Conservation (phyloP, 92 coral and sea anemone genomes). For the Parazoanthus darwini region DNA sequence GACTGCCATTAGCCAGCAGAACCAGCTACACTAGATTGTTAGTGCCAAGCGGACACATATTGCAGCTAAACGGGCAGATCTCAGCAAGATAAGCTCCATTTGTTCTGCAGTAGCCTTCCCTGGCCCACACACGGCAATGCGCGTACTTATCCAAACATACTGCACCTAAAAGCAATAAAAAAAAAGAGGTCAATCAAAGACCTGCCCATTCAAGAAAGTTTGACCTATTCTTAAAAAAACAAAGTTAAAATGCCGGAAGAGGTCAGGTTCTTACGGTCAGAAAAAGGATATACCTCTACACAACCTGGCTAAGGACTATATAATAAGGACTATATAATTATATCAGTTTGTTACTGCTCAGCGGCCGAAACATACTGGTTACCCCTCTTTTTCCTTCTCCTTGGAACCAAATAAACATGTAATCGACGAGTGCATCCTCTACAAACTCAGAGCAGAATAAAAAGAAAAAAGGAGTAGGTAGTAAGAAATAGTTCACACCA, state of each 20-base stretch:
- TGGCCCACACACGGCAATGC: conserved; percentile 30
- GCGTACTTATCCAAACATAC: conserved; percentile 17
- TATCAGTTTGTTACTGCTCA: too few species aligned
- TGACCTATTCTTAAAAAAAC: too few species aligned
- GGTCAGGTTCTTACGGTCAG: too few species aligned
- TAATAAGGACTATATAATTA: too few species aligned
- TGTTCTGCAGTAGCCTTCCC: conserved; percentile 2
- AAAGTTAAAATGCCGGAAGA: neutral
- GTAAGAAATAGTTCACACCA: neutral
- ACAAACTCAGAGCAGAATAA: neutral
- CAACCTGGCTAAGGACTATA: too few species aligned
- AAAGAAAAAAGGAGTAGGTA: neutral
- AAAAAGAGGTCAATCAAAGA: neutral
- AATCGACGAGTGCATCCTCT: neutral
- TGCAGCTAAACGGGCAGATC: conserved; percentile 23
- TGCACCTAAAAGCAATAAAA: neutral
- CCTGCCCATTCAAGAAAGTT: too few species aligned
- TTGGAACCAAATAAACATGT: too few species aligned
- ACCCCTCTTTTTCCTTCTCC: too few species aligned
- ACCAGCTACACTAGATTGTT: neutral
- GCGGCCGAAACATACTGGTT: too few species aligned
- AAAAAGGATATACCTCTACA: too few species aligned
- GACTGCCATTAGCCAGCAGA: too few species aligned
- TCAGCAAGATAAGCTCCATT: neutral
- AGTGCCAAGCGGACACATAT: conserved; percentile 17